Evolutionary conservation across 2,113 vertebrate genomes (phyloP), one percentile per base, ranked within the genome.

Genomic region (Rissa tridactyla): DNA sequence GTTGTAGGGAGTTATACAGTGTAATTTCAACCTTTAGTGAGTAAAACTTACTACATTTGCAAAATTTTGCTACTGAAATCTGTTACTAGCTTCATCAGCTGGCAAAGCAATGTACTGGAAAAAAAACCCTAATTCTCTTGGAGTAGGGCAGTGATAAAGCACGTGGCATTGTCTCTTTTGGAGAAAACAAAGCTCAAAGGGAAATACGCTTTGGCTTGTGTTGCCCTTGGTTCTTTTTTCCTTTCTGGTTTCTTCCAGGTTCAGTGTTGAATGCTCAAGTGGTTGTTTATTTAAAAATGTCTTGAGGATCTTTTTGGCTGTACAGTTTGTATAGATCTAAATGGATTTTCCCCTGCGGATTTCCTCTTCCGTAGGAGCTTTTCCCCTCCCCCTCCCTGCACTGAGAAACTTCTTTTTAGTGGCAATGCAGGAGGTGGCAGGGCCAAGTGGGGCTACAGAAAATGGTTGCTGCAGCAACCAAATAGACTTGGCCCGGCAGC

Each of bases 11-110:
- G 69, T 93, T 93, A 38, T 15, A 47, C 36, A 77, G 42, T 78
- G 70, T 76, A 73, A n/a, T 95, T 96, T 90, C 64, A 94, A 64
- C 16, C 44, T 89, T 83, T 58, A 88, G 86, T 76, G 78, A 94
- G 36, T 82, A 90, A 90, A 91, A 94, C 22, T 54, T 84, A 62
- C 17, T 57, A 81, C 38, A 78, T 70, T 78, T 78, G 86, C 76
- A 93, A 77, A 83, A 51, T 94, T 90, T 93, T 81, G 38, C 42
- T 68, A 15, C 51, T 93, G 65, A 92, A 95, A 86, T 92, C 40
- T 93, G n/a, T 91, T 90, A 52, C 34, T 68, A 76, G 42, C 76
- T 82, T 77, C 68, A 64, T 92, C 42, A 88, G 27, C 69, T 88
- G 64, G 76, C 42, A 55, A n/a, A 90, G 68, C 42, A 94, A 15